phyloP scores from a whole-genome alignment of 2,888 invertebrate species.

The Julus scanicus region DNA sequence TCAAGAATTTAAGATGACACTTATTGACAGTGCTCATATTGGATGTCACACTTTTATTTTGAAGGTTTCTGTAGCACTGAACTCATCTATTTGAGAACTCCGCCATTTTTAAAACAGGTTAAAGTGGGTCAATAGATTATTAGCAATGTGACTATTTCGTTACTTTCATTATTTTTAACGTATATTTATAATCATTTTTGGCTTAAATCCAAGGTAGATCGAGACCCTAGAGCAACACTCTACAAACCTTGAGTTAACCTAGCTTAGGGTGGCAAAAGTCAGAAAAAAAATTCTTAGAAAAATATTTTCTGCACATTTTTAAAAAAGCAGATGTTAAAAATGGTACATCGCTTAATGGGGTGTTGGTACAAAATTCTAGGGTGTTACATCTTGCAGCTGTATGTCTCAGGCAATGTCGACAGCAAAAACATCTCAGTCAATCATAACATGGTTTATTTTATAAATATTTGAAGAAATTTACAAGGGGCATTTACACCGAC shows the following conservation, averaged over 20 bases:
- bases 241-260: constrained; percentile 17
- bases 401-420: too few species aligned
- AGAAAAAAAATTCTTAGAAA: background rate
- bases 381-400: background rate
- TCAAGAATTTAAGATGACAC: too few species aligned
- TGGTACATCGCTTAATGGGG: background rate
- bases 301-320: background rate
- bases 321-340: background rate
- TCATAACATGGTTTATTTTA: too few species aligned
- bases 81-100: background rate
- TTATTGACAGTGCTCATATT: too few species aligned
- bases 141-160: background rate
- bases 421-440: too few species aligned
- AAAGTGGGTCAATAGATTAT: background rate
- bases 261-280: background rate
- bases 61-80: too few species aligned
- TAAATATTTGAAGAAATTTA: too few species aligned
- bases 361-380: background rate
- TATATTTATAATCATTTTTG: background rate
- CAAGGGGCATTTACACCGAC: too few species aligned
- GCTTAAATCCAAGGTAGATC: background rate
- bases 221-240: constrained; percentile 6
- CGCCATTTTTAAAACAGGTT: background rate
- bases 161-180: background rate
- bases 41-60: background rate